Evolutionary conservation across 2,888 invertebrate genomes (phyloP).

Genomic region (Lasioglossum oenotherae): DNA sequence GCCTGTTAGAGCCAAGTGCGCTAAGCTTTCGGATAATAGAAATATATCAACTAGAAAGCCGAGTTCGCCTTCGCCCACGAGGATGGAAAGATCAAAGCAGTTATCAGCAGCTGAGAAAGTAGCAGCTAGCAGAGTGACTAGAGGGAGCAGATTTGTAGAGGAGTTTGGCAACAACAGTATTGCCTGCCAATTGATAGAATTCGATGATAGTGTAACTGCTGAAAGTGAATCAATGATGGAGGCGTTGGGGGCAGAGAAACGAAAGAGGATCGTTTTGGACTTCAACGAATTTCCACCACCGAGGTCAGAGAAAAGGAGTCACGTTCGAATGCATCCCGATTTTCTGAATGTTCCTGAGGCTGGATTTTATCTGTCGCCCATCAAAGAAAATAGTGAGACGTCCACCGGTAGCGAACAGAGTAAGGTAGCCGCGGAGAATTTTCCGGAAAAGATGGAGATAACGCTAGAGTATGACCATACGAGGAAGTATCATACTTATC

Average conservation of each 20-base stretch:
- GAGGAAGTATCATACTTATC: conserved; percentile 86
- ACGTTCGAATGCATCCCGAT: conserved; percentile 48
- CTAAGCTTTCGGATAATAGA: conserved; percentile 28
- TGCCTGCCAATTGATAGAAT: background rate
- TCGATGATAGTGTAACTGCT: background rate
- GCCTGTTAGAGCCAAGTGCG: conserved; percentile 16
- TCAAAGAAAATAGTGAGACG: conserved; percentile 87
- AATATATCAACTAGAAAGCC: background rate
- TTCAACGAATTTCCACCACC: conserved; percentile 78
- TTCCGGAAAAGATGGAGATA: conserved; percentile 10
- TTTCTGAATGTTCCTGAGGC: conserved; percentile 48
- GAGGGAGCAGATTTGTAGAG: background rate
- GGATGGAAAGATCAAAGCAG: conserved; percentile 7
- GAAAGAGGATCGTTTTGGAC: conserved; percentile 74
- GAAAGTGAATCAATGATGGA: conserved; percentile 19
- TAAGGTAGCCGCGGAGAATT: conserved; percentile 34
- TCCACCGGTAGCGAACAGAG: conserved; percentile 84
- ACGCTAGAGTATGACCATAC: conserved; percentile 59
- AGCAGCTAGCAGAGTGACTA: background rate
- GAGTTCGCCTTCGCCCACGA: conserved; percentile 28
- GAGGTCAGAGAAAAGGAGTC: conserved; percentile 61
- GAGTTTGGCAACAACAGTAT: background rate
- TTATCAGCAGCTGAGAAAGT: background rate
- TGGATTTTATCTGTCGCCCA: conserved; percentile 85
- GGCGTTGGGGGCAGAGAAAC: conserved; percentile 43